A percentile compares a stretch with the other conserved stretches of the same genome.
phyloP scores from a whole-genome alignment of 2,113 vertebrate genomes.

The Blennius ocellaris region DNA sequence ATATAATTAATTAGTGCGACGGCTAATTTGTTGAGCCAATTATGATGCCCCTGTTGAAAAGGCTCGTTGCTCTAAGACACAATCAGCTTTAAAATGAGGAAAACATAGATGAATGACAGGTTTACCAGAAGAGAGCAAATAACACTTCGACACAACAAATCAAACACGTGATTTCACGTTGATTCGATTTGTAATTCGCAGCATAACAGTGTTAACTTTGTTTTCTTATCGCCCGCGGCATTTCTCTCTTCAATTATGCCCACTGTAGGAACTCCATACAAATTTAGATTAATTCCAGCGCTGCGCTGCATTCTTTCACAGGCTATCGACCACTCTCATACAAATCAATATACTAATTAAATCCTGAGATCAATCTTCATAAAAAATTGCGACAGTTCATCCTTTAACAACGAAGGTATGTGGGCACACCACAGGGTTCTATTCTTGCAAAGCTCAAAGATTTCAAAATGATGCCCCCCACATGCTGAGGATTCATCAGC shows the following conservation, averaged over 20 bases:
- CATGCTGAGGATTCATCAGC: too few species aligned
- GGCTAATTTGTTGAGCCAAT: neutral
- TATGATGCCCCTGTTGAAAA: neutral
- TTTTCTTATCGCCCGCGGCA: constrained; percentile 17
- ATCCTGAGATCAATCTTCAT: neutral
- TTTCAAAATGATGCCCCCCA: too few species aligned
- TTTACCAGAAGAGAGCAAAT: neutral
- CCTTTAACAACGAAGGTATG: neutral
- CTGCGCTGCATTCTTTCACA: constrained; percentile 16
- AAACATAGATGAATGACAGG: neutral
- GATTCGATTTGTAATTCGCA: constrained; percentile 5
- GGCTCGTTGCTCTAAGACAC: neutral
- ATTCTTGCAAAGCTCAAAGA: neutral
- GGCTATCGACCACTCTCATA: constrained; percentile 1
- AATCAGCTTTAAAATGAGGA: neutral
- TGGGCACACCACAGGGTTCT: neutral
- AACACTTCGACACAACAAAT: constrained; percentile 1
- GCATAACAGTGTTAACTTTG: constrained; percentile 10
- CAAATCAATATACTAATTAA: constrained; percentile 1
- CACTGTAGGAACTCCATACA: neutral
- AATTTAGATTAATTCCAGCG: constrained; percentile 18
- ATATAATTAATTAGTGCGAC: too few species aligned
- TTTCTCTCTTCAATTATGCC: constrained; percentile 22
- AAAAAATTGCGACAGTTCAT: constrained; percentile 1
- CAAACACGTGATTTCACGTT: neutral